Evolutionary conservation across 1,140 invertebrate species (phyloP).

Genomic region (Branchinecta lindahli): DNA sequence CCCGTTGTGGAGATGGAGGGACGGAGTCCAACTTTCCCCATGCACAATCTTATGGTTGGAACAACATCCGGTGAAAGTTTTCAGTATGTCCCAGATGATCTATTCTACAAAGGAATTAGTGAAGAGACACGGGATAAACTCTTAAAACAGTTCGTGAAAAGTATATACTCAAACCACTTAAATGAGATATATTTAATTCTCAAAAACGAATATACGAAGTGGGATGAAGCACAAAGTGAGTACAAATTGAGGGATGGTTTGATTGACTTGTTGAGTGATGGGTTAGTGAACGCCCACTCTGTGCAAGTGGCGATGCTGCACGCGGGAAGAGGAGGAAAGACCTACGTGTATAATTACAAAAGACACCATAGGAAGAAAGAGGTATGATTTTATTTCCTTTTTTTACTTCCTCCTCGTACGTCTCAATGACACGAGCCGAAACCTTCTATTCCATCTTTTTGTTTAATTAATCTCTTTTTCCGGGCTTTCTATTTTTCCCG

Average conservation of each 20-base stretch:
- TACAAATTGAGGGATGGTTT: neutral
- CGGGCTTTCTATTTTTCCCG: no score
- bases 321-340: neutral
- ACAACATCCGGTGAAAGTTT: neutral
- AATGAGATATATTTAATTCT: neutral
- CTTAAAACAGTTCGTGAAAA: neutral
- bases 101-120: neutral
- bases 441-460: no score
- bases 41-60: neutral
- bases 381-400: no score
- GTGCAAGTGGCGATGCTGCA: neutral
- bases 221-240: neutral
- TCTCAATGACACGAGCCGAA: no score
- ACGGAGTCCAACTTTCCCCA: neutral
- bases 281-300: neutral
- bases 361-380: no score
- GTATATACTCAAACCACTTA: neutral
- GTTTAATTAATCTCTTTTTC: no score
- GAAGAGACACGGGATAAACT: neutral
- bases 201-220: slow-evolving; percentile 1
- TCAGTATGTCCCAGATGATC: neutral
- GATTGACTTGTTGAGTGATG: slow-evolving; percentile 6
- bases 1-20: neutral
- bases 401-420: no score
- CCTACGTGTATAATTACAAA: neutral